Evolutionary conservation across 2,113 vertebrate species (phyloP).

Genomic region (Chamaetylas fuelleborni): DNA sequence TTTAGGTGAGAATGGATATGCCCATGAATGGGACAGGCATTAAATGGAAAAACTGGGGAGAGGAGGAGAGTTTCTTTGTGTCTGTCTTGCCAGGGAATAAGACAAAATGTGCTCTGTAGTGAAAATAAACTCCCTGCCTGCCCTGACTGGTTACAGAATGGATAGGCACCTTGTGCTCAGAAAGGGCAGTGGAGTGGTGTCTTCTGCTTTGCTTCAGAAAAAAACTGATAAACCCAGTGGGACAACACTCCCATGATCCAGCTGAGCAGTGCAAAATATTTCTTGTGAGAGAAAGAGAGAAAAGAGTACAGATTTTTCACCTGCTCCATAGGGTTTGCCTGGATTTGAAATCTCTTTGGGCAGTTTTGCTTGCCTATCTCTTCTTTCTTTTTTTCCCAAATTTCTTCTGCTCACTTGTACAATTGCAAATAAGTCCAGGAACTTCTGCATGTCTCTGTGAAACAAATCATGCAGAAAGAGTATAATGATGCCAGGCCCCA

Average conservation of each 20-base stretch:
- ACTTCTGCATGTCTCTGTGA: neutral
- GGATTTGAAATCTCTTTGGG: neutral
- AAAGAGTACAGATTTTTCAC: neutral
- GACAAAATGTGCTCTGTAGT: neutral
- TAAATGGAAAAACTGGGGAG: neutral
- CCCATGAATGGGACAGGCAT: neutral
- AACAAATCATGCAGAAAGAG: neutral
- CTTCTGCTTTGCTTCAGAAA: neutral
- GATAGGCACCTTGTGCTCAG: neutral
- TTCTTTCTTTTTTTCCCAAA: fast-evolving
- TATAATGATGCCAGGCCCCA: neutral
- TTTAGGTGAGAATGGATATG: neutral
- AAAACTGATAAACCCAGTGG: neutral
- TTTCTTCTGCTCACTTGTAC: neutral
- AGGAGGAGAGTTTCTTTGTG: neutral
- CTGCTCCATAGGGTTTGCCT: neutral
- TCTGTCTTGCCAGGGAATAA: neutral
- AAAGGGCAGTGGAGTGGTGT: neutral
- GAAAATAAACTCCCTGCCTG: neutral
- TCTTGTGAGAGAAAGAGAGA: neutral
- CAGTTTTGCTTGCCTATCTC: neutral
- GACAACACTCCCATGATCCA: neutral
- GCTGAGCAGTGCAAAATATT: neutral
- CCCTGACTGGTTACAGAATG: neutral
- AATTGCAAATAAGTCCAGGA: neutral